A percentile compares a stretch with the other conserved stretches of the same genome.
phyloP scores from a whole-genome alignment of 2,888 invertebrate genomes.

The Fissipunctia ypsillon region DNA sequence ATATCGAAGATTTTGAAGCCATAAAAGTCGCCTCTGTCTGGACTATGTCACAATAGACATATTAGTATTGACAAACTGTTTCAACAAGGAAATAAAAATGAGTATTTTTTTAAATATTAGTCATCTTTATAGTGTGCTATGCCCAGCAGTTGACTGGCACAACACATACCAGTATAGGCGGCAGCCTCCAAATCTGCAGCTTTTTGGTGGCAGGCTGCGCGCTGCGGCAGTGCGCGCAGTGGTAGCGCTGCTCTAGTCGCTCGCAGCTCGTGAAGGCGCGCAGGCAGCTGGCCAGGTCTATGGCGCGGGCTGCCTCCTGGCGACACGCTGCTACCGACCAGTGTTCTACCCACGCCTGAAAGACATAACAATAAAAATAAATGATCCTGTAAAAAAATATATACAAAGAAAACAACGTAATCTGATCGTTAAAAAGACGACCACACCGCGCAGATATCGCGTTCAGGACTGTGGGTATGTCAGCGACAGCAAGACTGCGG shows the following conservation, averaged over 20 bases:
- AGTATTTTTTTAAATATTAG: too few species aligned
- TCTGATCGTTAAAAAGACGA: not conserved
- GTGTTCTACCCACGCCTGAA: slow-evolving; percentile 94
- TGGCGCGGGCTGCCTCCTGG: slow-evolving; percentile 94
- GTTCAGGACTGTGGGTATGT: too few species aligned
- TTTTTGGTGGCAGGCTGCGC: slow-evolving; percentile 97
- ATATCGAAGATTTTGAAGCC: too few species aligned
- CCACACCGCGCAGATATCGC: not conserved
- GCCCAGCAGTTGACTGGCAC: not conserved
- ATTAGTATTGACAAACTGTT: too few species aligned
- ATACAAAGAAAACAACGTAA: not conserved
- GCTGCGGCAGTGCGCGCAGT: slow-evolving; percentile 95
- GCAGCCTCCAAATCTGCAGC: slow-evolving; percentile 97
- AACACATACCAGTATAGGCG: slow-evolving; percentile 92
- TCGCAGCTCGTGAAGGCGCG: slow-evolving; percentile 97
- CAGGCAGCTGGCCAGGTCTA: slow-evolving; percentile 96
- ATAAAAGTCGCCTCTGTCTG: too few species aligned
- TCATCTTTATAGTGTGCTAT: not conserved
- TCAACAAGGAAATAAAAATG: too few species aligned
- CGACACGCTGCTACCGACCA: slow-evolving; percentile 93
- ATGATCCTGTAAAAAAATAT: too few species aligned
- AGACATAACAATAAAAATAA: too few species aligned
- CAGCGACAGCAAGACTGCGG: not conserved
- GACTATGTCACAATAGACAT: too few species aligned
- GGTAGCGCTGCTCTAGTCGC: slow-evolving; percentile 95